These are phyloP conservation scores for Pherbina coryleti DNA, from an alignment of 2,888 invertebrate species.

Conservation along the genomic window DNA sequence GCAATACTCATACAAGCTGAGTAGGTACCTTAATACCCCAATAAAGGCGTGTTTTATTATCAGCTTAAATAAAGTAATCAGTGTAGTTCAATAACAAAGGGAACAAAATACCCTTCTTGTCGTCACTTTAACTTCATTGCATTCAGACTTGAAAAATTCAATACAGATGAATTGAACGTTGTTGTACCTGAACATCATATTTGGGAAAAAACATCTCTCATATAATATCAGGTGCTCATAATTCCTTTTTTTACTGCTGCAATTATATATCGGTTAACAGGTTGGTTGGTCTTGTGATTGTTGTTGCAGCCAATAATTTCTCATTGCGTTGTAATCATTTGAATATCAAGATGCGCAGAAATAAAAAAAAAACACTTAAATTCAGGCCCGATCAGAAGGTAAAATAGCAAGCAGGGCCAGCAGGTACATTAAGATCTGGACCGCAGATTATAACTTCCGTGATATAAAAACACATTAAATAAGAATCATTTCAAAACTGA, in stretches of 20 bases:
- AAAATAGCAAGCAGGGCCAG: too few species aligned
- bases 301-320: not conserved
- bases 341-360: not conserved
- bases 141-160: not conserved
- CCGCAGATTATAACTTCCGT: too few species aligned
- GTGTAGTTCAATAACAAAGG: not conserved
- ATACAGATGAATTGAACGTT: not conserved
- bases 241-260: not conserved
- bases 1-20: too few species aligned
- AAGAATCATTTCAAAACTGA: too few species aligned
- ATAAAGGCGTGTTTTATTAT: too few species aligned
- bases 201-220: not conserved
- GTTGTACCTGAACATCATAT: not conserved
- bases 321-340: slow-evolving; percentile 1
- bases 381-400: too few species aligned
- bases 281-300: not conserved
- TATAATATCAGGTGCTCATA: not conserved
- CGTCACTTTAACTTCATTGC: not conserved
- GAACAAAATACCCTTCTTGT: not conserved
- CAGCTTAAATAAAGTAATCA: too few species aligned
- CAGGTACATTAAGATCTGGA: too few species aligned
- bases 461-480: too few species aligned
- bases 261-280: not conserved
- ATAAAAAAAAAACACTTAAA: not conserved
- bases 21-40: too few species aligned